phyloP scores from a whole-genome alignment of 2,113 vertebrate species.

The Poecile atricapillus region DNA sequence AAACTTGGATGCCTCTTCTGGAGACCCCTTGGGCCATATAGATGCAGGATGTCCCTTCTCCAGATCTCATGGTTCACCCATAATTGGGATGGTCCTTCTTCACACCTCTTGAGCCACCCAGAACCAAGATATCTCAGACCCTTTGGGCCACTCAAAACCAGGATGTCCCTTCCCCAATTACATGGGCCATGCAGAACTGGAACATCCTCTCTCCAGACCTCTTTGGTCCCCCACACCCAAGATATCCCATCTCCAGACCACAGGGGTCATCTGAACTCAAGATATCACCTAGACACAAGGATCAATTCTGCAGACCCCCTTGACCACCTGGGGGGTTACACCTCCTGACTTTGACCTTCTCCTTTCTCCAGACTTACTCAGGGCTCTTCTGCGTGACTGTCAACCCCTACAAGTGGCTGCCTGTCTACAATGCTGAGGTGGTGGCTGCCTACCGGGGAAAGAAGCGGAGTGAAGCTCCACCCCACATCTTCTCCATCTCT shows the following conservation, averaged over 20 bases:
- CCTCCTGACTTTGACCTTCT: background rate
- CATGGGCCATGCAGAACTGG: background rate
- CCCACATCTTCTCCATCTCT: constrained; percentile 36
- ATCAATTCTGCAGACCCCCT: background rate
- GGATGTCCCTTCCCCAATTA: background rate
- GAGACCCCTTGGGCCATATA: background rate
- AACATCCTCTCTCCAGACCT: background rate
- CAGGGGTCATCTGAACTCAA: background rate
- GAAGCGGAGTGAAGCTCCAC: constrained; percentile 23
- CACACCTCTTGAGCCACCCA: background rate
- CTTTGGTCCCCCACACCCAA: background rate
- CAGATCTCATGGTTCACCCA: background rate
- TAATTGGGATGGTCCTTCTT: background rate
- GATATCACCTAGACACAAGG: background rate
- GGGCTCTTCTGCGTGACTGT: background rate
- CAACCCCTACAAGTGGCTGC: constrained; percentile 28
- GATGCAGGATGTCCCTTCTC: background rate
- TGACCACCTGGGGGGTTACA: background rate
- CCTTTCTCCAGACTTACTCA: background rate
- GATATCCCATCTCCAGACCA: background rate
- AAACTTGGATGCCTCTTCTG: rapidly evolving
- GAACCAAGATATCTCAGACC: background rate
- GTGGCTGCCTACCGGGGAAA: constrained; percentile 36
- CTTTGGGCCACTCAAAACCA: background rate
- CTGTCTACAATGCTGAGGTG: background rate